Conservation (phyloP, 2,888 invertebrate species). For the Oscheius sp. region DNA sequence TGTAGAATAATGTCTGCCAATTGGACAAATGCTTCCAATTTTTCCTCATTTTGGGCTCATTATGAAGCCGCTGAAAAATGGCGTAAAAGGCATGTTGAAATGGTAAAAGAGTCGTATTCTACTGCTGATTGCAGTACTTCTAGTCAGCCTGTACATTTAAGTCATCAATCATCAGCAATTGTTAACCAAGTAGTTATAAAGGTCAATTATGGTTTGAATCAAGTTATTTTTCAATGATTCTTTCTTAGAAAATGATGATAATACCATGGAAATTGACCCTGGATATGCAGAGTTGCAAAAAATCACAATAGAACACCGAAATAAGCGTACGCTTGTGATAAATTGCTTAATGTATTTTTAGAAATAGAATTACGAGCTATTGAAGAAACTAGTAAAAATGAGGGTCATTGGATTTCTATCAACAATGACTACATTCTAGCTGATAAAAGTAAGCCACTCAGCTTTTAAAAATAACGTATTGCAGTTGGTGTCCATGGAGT, state of each 20-base stretch:
- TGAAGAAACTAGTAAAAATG: background rate
- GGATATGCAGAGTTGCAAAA: slow-evolving; percentile 20
- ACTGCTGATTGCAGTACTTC: background rate
- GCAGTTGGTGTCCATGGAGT: slow-evolving; percentile 24
- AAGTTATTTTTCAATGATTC: background rate
- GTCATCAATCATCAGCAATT: too few relatives aligned
- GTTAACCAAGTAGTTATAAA: too few relatives aligned
- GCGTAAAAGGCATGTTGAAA: slow-evolving; percentile 8
- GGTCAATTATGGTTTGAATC: background rate
- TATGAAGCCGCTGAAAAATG: slow-evolving; percentile 26
- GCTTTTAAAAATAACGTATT: background rate
- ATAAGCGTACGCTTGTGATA: slow-evolving; percentile 12
- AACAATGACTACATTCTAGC: slow-evolving; percentile 23
- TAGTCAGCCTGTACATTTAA: too few relatives aligned
- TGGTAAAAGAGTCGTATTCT: slow-evolving; percentile 1
- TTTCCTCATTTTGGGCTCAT: slow-evolving; percentile 28
- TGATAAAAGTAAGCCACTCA: slow-evolving; percentile 10
- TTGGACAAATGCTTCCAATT: background rate
- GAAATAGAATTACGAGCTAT: background rate
- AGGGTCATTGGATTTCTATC: background rate
- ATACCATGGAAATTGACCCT: slow-evolving; percentile 13
- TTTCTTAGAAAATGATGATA: background rate
- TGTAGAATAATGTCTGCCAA: too few relatives aligned
- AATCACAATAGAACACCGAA: slow-evolving; percentile 28
- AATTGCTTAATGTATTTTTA: background rate